Evolutionary conservation across 1,140 invertebrate species (phyloP), one percentile per base, ranked within the genome.

Genomic region (Sycophila sp.): DNA sequence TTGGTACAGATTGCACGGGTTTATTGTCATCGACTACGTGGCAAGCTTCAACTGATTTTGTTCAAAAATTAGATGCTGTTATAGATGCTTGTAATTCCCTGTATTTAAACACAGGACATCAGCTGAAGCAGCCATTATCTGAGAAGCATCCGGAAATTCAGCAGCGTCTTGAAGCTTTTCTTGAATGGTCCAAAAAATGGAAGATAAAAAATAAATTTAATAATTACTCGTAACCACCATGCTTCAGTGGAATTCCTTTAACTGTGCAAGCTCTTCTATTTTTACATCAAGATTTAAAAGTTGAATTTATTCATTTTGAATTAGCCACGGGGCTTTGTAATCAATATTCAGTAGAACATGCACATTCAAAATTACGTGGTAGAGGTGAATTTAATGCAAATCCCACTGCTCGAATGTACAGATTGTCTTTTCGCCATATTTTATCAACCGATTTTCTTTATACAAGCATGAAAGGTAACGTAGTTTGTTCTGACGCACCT

Each of bases 281-380:
- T 10, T n/a, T 67, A 13, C 36, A 45, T 40, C 2, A 0, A 0
- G 15, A 40, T 47, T 1, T 65, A 2, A 64, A 36, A 36, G 5
- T 36, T 22, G 22, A 62, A 19, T 71, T 56, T 70, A 62, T 53
- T 24, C 36, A 45, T 10, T 78, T 76, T 47, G 70, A 73, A 42
- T 64, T 76, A 19, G 72, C 66, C 26, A 66, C 58, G 10, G 73
- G 42, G 4, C 53, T 78, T 4, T 71, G 40, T 24, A 78, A 78
- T 63, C 73, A 76, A 47, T 70, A 75, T 69, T 74, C 72, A 0
- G 68, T 75, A 0, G 71, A 76, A 53, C 74, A 78, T 40, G 30
- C 69, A 0, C 71, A 75, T 64, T 71, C 73, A 0, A 74, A 75
- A 63, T 38, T 78, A 10, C 56, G 73, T 6, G 60, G 72, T 45